Conservation (phyloP, 1,140 invertebrate species). For the Leptinotarsa lineolata region DNA sequence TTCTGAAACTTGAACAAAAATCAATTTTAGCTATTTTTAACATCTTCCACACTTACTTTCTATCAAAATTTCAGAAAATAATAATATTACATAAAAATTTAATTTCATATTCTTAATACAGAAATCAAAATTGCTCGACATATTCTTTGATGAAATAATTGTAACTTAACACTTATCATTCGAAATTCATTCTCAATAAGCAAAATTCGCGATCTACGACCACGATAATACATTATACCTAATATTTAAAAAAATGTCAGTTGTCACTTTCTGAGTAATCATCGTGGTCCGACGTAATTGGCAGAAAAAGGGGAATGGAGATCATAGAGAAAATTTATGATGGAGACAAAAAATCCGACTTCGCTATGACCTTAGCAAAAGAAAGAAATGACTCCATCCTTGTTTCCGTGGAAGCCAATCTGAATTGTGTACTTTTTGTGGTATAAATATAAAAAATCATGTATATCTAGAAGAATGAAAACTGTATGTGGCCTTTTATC, state of each 20-base stretch:
- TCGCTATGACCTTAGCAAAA: too few species aligned
- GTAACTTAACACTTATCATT: neutral
- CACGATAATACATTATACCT: neutral
- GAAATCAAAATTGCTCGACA: slow-evolving; percentile 6
- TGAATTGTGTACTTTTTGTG: too few species aligned
- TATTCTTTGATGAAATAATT: neutral
- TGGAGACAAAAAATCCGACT: too few species aligned
- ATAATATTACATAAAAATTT: slow-evolving; percentile 44
- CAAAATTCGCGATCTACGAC: neutral
- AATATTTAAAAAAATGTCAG: neutral
- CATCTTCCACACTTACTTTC: slow-evolving; percentile 44
- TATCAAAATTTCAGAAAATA: slow-evolving; percentile 47
- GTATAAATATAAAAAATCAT: too few species aligned
- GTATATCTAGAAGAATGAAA: too few species aligned
- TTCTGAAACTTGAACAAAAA: slow-evolving; percentile 63
- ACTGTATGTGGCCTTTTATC: too few species aligned
- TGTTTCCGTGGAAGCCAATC: too few species aligned
- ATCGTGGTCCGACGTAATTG: slow-evolving; percentile 14
- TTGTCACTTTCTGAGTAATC: neutral
- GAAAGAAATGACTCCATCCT: too few species aligned
- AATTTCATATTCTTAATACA: slow-evolving; percentile 35
- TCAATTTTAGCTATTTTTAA: slow-evolving; percentile 26
- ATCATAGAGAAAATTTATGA: too few species aligned
- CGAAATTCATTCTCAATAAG: neutral
- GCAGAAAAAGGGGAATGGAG: neutral